Conservation (phyloP, 2,113 vertebrate genomes). For the Podarcis raffonei region DNA sequence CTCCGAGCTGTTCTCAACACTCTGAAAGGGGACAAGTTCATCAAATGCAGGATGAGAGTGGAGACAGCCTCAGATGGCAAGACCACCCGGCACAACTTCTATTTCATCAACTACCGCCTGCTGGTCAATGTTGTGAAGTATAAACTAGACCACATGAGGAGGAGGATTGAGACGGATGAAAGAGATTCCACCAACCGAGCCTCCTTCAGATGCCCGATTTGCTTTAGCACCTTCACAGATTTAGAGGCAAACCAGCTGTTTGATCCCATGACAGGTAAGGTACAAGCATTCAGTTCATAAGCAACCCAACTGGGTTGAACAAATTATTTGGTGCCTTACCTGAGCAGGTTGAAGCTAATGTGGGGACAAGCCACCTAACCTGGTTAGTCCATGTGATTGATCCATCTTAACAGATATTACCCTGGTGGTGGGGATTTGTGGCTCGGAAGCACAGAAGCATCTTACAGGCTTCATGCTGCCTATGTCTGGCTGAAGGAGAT, state of each 20-base stretch:
- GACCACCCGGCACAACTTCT: slow-evolving; percentile 96
- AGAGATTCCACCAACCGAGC: slow-evolving; percentile 95
- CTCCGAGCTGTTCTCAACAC: slow-evolving; percentile 95
- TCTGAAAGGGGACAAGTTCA: slow-evolving; percentile 96
- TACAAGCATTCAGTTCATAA: background rate
- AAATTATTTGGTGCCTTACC: background rate
- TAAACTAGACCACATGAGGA: slow-evolving; percentile 98
- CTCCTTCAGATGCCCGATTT: slow-evolving; percentile 94
- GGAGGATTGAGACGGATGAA: slow-evolving; percentile 96
- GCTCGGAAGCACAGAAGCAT: background rate
- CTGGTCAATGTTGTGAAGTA: slow-evolving; percentile 98
- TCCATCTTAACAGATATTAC: background rate
- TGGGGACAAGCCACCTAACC: background rate
- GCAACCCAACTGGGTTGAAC: background rate
- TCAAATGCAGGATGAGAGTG: slow-evolving; percentile 97
- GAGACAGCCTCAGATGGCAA: slow-evolving; percentile 95
- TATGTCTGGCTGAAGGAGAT: background rate
- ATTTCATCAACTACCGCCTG: slow-evolving; percentile 96
- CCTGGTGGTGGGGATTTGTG: too few relatives aligned
- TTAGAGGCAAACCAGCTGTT: slow-evolving; percentile 98
- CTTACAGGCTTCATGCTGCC: background rate
- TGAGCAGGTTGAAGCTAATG: background rate
- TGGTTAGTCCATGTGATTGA: background rate
- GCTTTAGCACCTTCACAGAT: slow-evolving; percentile 94
- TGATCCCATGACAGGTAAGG: slow-evolving; percentile 91